These are phyloP conservation scores for Epinephelus coioides DNA, from an alignment of 2,797 vertebrate species.

Conservation along the genomic window DNA sequence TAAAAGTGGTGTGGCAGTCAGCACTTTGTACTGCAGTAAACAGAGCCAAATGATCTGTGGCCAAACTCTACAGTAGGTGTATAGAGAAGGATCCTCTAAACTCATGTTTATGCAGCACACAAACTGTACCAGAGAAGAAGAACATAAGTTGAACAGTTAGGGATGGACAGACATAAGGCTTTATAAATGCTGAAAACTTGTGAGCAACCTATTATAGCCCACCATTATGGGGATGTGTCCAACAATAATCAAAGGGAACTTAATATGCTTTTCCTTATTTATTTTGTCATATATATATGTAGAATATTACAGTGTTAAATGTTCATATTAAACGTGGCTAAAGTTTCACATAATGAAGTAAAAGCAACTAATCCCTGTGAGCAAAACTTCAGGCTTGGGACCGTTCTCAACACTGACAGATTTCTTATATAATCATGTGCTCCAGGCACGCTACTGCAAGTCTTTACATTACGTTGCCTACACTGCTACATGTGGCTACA, in stretches of 20 bases:
- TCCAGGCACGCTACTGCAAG: too few species aligned
- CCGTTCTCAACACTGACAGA: too few species aligned
- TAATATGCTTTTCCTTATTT: too few species aligned
- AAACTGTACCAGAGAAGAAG: background rate
- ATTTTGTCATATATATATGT: too few species aligned
- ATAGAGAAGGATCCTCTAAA: background rate
- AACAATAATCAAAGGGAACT: background rate
- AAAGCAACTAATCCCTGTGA: too few species aligned
- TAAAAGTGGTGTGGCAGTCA: conserved; percentile 4
- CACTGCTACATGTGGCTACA: too few species aligned
- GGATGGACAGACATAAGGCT: background rate
- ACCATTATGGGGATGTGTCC: background rate
- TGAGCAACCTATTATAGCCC: background rate
- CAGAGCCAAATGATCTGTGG: conserved; percentile 10
- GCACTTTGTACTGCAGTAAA: conserved; percentile 30
- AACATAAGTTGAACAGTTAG: background rate
- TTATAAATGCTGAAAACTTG: background rate
- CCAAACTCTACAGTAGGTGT: background rate
- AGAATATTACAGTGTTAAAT: too few species aligned
- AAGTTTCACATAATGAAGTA: too few species aligned
- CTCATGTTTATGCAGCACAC: background rate
- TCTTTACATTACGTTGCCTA: too few species aligned
- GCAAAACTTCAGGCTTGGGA: too few species aligned
- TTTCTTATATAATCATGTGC: too few species aligned
- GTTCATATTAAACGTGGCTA: too few species aligned